A percentile compares a stretch with the other conserved stretches of the same genome.
Conservation (phyloP, 1,140 invertebrate species). For the Pseudomyrmex gracilis region DNA sequence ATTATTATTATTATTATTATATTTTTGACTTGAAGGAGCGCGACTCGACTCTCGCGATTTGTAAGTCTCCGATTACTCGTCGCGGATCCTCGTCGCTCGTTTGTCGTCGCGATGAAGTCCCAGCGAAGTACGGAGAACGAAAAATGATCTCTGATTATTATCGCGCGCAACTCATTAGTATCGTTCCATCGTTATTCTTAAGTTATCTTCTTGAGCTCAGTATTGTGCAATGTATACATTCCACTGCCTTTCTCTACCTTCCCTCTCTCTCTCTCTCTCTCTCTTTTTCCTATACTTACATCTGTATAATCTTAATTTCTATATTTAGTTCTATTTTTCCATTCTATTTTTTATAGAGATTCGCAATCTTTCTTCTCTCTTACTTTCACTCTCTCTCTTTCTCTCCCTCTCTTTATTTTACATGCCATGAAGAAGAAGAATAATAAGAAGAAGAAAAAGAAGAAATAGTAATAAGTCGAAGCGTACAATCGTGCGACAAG, state of each 20-base stretch:
- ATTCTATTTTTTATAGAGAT: slow-evolving; percentile 53
- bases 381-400: too few relatives aligned
- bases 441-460: slow-evolving; percentile 45
- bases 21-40: slow-evolving; percentile 57
- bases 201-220: slow-evolving; percentile 69
- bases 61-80: slow-evolving; percentile 35
- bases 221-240: slow-evolving; percentile 85
- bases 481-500: slow-evolving; percentile 64
- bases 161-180: slow-evolving; percentile 62
- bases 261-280: slow-evolving; percentile 47
- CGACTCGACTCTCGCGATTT: slow-evolving; percentile 24
- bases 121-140: slow-evolving; percentile 32
- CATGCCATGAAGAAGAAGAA: slow-evolving; percentile 67
- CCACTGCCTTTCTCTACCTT: slow-evolving; percentile 72
- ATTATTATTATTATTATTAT: slow-evolving; percentile 49
- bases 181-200: slow-evolving; percentile 60
- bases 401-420: slow-evolving; percentile 59
- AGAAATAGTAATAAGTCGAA: slow-evolving; percentile 58
- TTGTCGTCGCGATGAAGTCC: neutral
- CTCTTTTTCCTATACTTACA: slow-evolving; percentile 46
- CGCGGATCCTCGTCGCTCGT: neutral
- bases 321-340: slow-evolving; percentile 31
- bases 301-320: slow-evolving; percentile 54
- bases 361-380: slow-evolving; percentile 59
- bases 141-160: slow-evolving; percentile 79